A percentile compares a stretch with the other conserved stretches of the same genome.
These are phyloP conservation scores for Stenichneumon culpator DNA, from an alignment of 2,888 invertebrate species.

Conservation along the genomic window DNA sequence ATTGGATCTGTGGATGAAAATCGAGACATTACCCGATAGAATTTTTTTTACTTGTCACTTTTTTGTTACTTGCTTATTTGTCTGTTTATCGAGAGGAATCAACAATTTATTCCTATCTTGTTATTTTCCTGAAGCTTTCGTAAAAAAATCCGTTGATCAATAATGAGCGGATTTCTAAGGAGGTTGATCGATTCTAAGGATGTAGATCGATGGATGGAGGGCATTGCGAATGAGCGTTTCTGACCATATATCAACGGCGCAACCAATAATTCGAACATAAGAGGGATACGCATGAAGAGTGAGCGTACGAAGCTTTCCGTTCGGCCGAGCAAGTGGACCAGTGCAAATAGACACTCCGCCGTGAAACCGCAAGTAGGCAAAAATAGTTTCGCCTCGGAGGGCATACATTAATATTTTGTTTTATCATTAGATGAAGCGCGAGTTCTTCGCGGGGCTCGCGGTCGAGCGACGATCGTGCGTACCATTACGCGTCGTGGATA, in stretches of 20 bases:
- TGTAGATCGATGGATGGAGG: not conserved
- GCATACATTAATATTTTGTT: slow-evolving; percentile 31
- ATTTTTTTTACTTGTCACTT: not conserved
- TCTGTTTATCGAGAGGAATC: not conserved
- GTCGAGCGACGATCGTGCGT: slow-evolving; percentile 29
- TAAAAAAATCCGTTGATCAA: slow-evolving; percentile 2
- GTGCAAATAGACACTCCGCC: slow-evolving; percentile 39
- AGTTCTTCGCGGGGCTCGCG: slow-evolving; percentile 12
- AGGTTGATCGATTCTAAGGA: slow-evolving; percentile 20
- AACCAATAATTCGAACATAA: slow-evolving; percentile 39
- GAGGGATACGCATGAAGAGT: slow-evolving; percentile 32
- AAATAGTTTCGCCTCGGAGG: slow-evolving; percentile 43
- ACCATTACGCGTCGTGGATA: slow-evolving; percentile 5
- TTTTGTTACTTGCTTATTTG: slow-evolving; percentile 1
- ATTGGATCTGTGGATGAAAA: not conserved
- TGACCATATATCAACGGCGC: not conserved
- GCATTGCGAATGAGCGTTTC: not conserved
- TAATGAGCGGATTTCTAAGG: slow-evolving; percentile 14
- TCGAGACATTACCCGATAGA: slow-evolving; percentile 10
- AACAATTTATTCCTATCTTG: slow-evolving; percentile 20
- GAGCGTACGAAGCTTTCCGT: slow-evolving; percentile 51
- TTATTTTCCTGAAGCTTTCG: slow-evolving; percentile 6
- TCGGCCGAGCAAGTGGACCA: slow-evolving; percentile 62
- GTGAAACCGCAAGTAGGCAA: slow-evolving; percentile 55
- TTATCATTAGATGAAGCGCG: slow-evolving; percentile 24